Evolutionary conservation across 2,113 vertebrate species (phyloP).

Genomic region (Prunella fulvescens): DNA sequence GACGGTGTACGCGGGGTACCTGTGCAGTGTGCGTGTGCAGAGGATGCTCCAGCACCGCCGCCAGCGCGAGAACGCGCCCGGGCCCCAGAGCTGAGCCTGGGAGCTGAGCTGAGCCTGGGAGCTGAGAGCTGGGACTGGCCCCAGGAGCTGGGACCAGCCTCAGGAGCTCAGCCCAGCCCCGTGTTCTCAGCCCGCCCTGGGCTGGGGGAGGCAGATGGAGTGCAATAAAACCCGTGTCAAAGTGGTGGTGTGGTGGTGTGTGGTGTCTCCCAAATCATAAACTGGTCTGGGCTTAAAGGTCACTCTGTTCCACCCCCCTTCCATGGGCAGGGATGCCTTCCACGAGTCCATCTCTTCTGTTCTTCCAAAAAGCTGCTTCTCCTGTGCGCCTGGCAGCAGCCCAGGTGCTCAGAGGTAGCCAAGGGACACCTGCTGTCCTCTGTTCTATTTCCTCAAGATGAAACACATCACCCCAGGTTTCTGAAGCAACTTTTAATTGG

Average conservation of each 20-base stretch:
- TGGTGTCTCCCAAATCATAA: background rate
- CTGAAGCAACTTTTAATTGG: conserved; percentile 76
- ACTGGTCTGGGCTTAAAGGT: background rate
- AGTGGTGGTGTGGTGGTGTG: rapidly evolving
- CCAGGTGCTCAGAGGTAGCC: background rate
- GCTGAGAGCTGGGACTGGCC: too few relatives aligned
- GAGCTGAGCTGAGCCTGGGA: too few relatives aligned
- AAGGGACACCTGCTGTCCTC: rapidly evolving
- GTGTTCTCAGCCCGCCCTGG: rapidly evolving
- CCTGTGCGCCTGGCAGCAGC: background rate
- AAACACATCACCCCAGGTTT: background rate
- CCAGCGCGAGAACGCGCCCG: conserved; percentile 65
- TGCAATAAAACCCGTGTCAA: background rate
- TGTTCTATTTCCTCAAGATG: background rate
- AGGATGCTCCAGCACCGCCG: conserved; percentile 67
- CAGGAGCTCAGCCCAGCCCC: background rate
- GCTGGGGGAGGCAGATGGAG: too few relatives aligned
- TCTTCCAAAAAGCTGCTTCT: background rate
- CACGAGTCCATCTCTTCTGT: background rate
- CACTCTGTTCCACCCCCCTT: background rate
- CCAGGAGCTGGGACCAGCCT: conserved; percentile 3
- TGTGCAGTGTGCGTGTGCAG: conserved; percentile 79
- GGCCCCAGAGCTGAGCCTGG: conserved; percentile 43
- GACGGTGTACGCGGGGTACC: conserved; percentile 85
- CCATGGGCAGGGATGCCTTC: background rate